Conservation (phyloP, 2,797 vertebrate genomes). For the Gorsachius magnificus region DNA sequence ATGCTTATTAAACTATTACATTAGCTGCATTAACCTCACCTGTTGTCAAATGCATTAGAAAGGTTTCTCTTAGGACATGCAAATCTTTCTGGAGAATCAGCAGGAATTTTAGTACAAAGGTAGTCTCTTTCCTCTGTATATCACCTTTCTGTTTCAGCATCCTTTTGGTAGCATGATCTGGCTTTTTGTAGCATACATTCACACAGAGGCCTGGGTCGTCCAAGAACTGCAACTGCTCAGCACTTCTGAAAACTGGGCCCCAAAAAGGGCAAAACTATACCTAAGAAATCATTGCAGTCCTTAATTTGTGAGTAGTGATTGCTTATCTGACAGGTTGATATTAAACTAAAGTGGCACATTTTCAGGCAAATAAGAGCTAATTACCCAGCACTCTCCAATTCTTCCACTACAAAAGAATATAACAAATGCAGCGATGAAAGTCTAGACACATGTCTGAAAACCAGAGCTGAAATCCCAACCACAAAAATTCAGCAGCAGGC, state of each 20-base stretch:
- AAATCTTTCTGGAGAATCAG: not conserved
- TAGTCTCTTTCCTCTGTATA: not conserved
- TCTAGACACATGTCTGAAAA: not conserved
- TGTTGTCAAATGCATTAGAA: not conserved
- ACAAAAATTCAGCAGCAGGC: not conserved
- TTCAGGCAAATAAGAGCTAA: not conserved
- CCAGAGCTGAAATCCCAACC: not conserved
- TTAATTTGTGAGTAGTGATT: not conserved
- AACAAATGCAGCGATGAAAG: not conserved
- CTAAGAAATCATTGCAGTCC: not conserved
- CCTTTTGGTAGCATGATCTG: not conserved
- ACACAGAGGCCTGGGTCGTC: not conserved
- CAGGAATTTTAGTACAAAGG: not conserved
- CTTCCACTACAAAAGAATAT: not conserved
- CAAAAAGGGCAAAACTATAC: not conserved
- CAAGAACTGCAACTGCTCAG: not conserved
- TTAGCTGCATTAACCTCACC: not conserved
- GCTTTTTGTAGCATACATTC: not conserved
- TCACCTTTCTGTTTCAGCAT: not conserved
- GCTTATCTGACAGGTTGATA: not conserved
- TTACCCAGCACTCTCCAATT: not conserved
- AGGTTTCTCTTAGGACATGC: not conserved
- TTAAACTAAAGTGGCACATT: not conserved
- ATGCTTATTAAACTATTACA: not conserved
- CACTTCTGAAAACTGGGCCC: not conserved